Base-by-base conservation (phyloP, 2,888 invertebrate species). In the Balanococcus diminutus region DNA sequence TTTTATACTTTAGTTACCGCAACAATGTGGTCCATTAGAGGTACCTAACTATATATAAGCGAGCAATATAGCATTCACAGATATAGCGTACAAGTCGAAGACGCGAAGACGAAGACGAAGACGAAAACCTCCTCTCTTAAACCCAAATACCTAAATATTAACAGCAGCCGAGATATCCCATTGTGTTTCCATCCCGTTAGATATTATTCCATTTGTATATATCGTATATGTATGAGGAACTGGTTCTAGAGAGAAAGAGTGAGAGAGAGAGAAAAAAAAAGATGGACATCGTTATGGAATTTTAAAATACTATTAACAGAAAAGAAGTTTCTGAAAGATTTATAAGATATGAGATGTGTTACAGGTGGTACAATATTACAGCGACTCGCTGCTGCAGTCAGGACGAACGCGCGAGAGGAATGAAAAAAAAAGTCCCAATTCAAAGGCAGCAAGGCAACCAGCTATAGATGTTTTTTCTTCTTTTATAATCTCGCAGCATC, bases 271-370 rank as follows among this genome's bases (percentile, higher is more conserved):
- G 4, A 6, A 4, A 6, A 36, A 8, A 36, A 61, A 85, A 85
- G 85, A 85, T 85, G 85, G 85, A 85, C 85, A 85, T 85, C 85
- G 85, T 85, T 85, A 85, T 85, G 85, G 85, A 85, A 85, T 85
- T 85, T 85, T 85, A 85, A 85, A 85, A 85, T 79, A 85, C 85
- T 85, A 85, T 85, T 79, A 85, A 85, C 75, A 75, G 85, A 85
- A 85, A 46, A 85, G 85, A 85, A 79, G 75, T 85, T 85, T 85
- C 85, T 42, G 85, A 85, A 85, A 85, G 85, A 85, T 85, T 85
- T 85, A 85, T 85, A 75, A 39, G 85, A 85, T 85, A 85, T 79
- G 51, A 85, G 85, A 85, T 75, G 85, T 85, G 75, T 85, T 85
- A 85, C 85, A 85, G 85, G 85, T 85, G 85, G 85, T 85, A 67